Evolutionary conservation across 2,888 invertebrate genomes (phyloP).

Genomic region (Maniola hyperantus): DNA sequence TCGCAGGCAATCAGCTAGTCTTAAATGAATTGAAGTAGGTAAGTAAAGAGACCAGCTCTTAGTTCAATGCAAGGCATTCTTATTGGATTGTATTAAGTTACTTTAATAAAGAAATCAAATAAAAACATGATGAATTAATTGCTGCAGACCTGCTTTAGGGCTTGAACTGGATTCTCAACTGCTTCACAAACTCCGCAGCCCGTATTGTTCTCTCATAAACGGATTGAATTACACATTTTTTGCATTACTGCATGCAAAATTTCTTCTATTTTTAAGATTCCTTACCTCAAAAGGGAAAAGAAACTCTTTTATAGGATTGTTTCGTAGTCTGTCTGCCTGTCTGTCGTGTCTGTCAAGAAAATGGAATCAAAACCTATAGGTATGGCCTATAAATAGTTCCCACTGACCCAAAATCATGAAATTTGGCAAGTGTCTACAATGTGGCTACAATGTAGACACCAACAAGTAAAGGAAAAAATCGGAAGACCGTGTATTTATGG

Average conservation of each 20-base stretch:
- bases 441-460: no score
- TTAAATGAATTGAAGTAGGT: not conserved
- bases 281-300: no score
- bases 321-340: no score
- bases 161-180: conserved; percentile 7
- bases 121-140: conserved; percentile 11
- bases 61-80: not conserved
- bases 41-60: not conserved
- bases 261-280: not conserved
- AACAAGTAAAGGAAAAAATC: no score
- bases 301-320: no score
- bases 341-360: no score
- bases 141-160: not conserved
- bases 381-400: no score
- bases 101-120: conserved; percentile 18
- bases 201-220: conserved; percentile 10
- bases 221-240: conserved; percentile 6
- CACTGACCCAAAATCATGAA: no score
- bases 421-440: no score
- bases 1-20: no score
- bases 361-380: no score
- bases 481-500: no score
- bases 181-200: not conserved
- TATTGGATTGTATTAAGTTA: conserved; percentile 24
- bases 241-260: conserved; percentile 5